These are phyloP conservation scores for Drosophila pseudoobscura DNA, from an alignment of 1,140 invertebrate genomes.

Conservation along the genomic window DNA sequence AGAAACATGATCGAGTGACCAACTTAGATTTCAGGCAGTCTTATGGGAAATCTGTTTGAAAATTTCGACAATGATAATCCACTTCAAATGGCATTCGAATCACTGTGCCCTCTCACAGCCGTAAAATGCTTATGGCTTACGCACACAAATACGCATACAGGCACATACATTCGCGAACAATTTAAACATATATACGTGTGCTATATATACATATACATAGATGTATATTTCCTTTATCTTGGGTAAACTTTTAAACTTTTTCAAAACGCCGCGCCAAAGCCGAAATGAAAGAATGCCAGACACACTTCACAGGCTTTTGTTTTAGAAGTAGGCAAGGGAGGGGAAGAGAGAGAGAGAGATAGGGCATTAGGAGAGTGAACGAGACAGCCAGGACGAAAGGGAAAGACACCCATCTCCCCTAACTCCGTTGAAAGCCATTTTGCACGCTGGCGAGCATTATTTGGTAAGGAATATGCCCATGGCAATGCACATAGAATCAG, in stretches of 20 bases:
- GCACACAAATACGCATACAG: constrained; percentile 20
- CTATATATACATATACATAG: constrained; percentile 6
- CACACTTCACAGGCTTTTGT: constrained; percentile 65
- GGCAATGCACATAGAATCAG: constrained; percentile 56
- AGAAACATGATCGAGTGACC: too few relatives aligned
- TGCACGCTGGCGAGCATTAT: constrained; percentile 65
- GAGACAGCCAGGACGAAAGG: background rate
- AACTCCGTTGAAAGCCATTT: constrained; percentile 68
- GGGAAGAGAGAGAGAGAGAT: background rate
- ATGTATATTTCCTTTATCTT: constrained; percentile 75
- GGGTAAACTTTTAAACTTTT: constrained; percentile 77
- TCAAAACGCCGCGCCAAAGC: constrained; percentile 63
- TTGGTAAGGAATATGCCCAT: constrained; percentile 71
- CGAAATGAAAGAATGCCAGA: constrained; percentile 73
- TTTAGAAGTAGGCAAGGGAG: constrained; percentile 33
- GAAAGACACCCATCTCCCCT: constrained; percentile 23
- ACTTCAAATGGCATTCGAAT: too few relatives aligned
- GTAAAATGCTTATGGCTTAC: constrained; percentile 62
- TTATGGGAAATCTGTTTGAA: too few relatives aligned
- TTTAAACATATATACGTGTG: constrained; percentile 36
- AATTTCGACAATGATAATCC: too few relatives aligned
- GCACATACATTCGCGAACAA: constrained; percentile 14
- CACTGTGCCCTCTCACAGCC: constrained; percentile 29
- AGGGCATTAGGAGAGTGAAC: background rate
- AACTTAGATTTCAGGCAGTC: too few relatives aligned